Evolutionary conservation across 2,888 invertebrate species (phyloP).

Genomic region (Thysanoteuthis rhombus): DNA sequence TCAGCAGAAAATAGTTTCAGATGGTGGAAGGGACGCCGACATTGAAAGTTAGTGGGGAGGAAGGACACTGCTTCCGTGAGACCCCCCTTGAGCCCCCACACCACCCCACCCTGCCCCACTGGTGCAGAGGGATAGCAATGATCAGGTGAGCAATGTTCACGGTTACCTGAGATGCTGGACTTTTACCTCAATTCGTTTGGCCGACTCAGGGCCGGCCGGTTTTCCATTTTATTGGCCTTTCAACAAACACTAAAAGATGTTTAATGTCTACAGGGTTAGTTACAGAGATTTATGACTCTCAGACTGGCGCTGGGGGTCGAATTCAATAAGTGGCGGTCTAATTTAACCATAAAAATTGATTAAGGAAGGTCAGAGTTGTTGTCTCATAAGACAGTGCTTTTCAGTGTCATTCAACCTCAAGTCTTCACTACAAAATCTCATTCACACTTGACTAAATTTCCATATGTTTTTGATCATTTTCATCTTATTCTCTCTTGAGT

Average conservation of each 20-base stretch:
- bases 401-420: no score
- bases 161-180: conserved; percentile 12
- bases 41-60: not conserved
- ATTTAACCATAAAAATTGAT: not conserved
- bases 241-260: not conserved
- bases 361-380: no score
- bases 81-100: not conserved
- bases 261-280: not conserved
- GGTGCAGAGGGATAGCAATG: not conserved
- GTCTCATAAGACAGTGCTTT: no score
- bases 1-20: not conserved
- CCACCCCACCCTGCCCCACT: not conserved
- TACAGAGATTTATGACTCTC: not conserved
- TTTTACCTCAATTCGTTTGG: not conserved
- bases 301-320: no score
- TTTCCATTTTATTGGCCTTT: not conserved
- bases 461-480: no score
- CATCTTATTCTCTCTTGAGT: no score
- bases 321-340: not conserved
- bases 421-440: no score
- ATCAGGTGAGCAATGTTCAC: not conserved
- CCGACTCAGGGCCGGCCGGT: not conserved
- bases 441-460: no score
- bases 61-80: not conserved
- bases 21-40: not conserved